Conservation (phyloP, 1,140 invertebrate species). For the Medauroidea extradentata region DNA sequence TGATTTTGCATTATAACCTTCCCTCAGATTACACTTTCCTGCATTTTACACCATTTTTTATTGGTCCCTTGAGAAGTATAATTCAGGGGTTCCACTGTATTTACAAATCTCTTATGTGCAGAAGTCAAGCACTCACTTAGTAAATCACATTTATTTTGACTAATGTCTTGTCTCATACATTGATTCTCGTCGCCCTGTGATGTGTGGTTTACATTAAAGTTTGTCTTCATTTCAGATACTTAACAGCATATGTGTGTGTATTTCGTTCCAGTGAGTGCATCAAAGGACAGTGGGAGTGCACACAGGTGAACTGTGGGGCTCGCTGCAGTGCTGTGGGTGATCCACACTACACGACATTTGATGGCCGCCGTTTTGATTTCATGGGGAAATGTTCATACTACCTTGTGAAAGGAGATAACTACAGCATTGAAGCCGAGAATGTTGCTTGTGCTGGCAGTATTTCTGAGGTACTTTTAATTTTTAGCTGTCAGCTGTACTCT, state of each 20-base stretch:
- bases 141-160: background rate
- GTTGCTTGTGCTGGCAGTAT: conserved; percentile 72
- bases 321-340: conserved; percentile 79
- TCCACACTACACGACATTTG: conserved; percentile 88
- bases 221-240: too few relatives aligned
- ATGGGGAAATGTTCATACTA: conserved; percentile 87
- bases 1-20: too few relatives aligned
- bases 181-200: background rate
- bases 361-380: conserved; percentile 78
- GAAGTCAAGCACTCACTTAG: too few relatives aligned
- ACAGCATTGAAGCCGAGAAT: conserved; percentile 76
- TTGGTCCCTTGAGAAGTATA: too few relatives aligned
- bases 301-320: conserved; percentile 63
- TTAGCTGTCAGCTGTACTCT: too few relatives aligned
- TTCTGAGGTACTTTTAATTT: conserved; percentile 64
- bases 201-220: too few relatives aligned
- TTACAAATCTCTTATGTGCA: too few relatives aligned
- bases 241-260: background rate
- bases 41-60: too few relatives aligned
- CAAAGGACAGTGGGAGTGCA: conserved; percentile 74
- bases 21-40: too few relatives aligned
- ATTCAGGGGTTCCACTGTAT: too few relatives aligned
- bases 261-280: conserved; percentile 54
- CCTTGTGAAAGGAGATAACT: conserved; percentile 60
- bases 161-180: background rate